Conservation (phyloP, 2,113 vertebrate genomes). For the Sinocyclocheilus anshuiensis region DNA sequence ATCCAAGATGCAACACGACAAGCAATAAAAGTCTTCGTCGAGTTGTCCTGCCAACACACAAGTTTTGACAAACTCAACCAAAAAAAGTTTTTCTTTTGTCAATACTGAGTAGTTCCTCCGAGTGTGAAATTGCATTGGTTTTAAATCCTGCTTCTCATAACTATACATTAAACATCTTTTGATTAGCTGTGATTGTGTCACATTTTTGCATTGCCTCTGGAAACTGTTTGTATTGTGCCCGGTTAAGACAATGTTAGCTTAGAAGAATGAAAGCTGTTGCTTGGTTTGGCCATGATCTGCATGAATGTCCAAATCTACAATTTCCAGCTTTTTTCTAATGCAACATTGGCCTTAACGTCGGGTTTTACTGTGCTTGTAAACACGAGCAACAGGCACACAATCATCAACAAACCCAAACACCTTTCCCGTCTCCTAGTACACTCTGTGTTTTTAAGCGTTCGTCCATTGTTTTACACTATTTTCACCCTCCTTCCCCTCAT, state of each 20-base stretch:
- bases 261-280: neutral
- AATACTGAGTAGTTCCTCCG: neutral
- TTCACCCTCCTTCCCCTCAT: conserved; percentile 5
- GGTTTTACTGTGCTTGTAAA: conserved; percentile 4
- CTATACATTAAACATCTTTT: neutral
- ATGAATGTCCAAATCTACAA: neutral
- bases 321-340: neutral
- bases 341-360: neutral
- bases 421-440: neutral
- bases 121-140: neutral
- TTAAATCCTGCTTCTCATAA: neutral
- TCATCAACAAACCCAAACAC: conserved; percentile 12
- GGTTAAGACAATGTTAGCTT: neutral
- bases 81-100: neutral
- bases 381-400: neutral
- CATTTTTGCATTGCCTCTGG: neutral
- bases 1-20: neutral
- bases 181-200: neutral
- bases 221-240: neutral
- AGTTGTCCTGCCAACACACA: neutral
- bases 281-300: conserved; percentile 1
- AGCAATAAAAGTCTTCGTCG: neutral
- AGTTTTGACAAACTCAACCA: neutral
- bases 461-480: conserved; percentile 5
- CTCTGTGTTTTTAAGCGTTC: neutral